Evolutionary conservation across 2,888 invertebrate genomes (phyloP), one percentile per base, ranked within the genome.

Genomic region (Cryptocephalus primarius): DNA sequence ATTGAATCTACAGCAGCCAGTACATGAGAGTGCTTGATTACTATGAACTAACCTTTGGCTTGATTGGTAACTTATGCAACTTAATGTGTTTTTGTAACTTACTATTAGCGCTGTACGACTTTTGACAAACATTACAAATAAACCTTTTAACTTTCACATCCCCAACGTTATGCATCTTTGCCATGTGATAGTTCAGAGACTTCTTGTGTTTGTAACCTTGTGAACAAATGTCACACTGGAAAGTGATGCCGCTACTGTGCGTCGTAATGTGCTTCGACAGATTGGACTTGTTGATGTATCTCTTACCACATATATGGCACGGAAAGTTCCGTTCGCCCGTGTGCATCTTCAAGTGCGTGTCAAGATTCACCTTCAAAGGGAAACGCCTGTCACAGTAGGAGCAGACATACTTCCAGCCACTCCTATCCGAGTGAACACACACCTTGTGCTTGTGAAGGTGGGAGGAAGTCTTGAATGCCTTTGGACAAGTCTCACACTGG

Each of bases 131-230:
- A 42, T 60, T 60, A 45, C 67, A 67, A 39, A 60, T 54, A 43
- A 75, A 60, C 70, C 74, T 60, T 72, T 75, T 62, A 68, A 76
- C 55, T 68, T 73, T 8, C 63, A 71, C 55, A 10, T 45, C 46
- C 64, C 66, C 59, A 66, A 72, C 41, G 62, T 55, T 54, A 69
- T 72, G 62, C 70, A 75, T 54, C 48, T 73, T 72, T 36, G 69
- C 73, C 62, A 77, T 74, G 55, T 78, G 78, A 51, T 75, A 72
- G 12, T 73, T 68, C 55, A 73, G 73, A 1, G 69, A 55, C 3
- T 74, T 73, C 53, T 73, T 59, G 1, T 75, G 74, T 53, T 72
- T 73, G 58, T 77, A 78, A 53, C 75, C 75, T 44, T 69, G 68
- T 39, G 67, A 65, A 55, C 78, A 78, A 49, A 75, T 69, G 33